Conservation (phyloP, 2,888 invertebrate species). For the Apeira syringaria region DNA sequence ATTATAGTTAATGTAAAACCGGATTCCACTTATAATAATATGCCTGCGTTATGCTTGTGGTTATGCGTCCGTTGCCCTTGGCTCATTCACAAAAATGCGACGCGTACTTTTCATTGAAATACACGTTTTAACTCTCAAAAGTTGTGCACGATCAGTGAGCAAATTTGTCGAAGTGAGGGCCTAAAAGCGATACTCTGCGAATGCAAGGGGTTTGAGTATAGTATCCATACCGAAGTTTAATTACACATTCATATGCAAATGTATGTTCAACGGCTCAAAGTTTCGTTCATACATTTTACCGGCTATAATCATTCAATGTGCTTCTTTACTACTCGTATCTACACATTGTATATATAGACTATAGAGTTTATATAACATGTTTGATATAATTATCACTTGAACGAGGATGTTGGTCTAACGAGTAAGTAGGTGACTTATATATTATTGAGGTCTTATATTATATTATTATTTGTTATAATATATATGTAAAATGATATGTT, state of each 20-base stretch:
- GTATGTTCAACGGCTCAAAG: conserved; percentile 69
- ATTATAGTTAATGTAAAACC: conserved; percentile 2
- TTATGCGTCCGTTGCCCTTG: conserved; percentile 15
- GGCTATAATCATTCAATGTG: conserved; percentile 66
- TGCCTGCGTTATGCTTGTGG: no score
- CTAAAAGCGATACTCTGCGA: conserved; percentile 33
- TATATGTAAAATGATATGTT: no score
- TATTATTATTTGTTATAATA: no score
- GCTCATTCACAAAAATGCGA: conserved; percentile 20
- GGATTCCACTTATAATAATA: conserved; percentile 5
- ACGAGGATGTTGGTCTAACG: no score
- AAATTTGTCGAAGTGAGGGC: no score
- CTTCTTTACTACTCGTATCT: conserved; percentile 40
- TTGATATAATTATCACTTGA: no score
- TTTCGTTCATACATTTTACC: conserved; percentile 55
- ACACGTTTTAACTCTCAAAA: conserved; percentile 12
- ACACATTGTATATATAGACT: no score
- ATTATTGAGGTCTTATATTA: no score
- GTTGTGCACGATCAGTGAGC: no score
- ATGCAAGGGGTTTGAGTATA: conserved; percentile 52
- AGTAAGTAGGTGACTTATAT: no score
- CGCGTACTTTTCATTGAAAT: conserved; percentile 20
- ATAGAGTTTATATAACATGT: no score
- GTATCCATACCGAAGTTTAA: conserved; percentile 75
- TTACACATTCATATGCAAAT: conserved; percentile 83